A percentile compares a stretch with the other conserved stretches of the same genome.
These are phyloP conservation scores for Artemia sinica DNA, from an alignment of 2,888 invertebrate genomes.

Conservation along the genomic window DNA sequence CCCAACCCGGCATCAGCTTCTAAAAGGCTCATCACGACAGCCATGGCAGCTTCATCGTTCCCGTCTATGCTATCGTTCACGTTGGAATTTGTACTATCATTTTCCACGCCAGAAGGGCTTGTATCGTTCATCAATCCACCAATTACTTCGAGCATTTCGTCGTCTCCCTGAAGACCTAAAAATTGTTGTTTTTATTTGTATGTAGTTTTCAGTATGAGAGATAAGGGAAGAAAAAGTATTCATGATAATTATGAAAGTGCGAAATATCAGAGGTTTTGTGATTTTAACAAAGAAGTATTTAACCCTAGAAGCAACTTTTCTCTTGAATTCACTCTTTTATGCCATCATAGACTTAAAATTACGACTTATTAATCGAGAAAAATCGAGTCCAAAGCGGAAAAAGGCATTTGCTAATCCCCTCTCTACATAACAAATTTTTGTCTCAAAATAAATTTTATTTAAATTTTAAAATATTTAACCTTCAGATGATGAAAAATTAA, in stretches of 20 bases:
- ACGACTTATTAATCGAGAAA: too few species aligned
- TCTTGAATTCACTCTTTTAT: too few species aligned
- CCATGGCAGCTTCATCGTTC: slow-evolving; percentile 77
- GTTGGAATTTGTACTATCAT: slow-evolving; percentile 16
- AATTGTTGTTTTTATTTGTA: too few species aligned
- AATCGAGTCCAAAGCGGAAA: too few species aligned
- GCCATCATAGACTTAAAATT: too few species aligned
- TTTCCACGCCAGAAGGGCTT: background rate
- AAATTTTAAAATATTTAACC: too few species aligned
- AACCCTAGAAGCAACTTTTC: too few species aligned
- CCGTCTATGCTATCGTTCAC: slow-evolving; percentile 43
- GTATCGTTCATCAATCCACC: slow-evolving; percentile 33
- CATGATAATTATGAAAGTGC: slow-evolving; percentile 18
- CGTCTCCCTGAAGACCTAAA: slow-evolving; percentile 30
- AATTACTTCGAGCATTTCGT: slow-evolving; percentile 43
- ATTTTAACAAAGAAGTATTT: too few species aligned
- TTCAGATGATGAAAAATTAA: too few species aligned
- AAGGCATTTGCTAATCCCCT: too few species aligned
- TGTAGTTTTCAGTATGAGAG: background rate
- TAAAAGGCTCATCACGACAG: slow-evolving; percentile 72
- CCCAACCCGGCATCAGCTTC: slow-evolving; percentile 77
- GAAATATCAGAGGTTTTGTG: slow-evolving; percentile 15
- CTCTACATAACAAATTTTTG: too few species aligned
- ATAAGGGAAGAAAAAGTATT: background rate
- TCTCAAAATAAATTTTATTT: too few species aligned